These are phyloP conservation scores for Colostygia pectinataria DNA, from an alignment of 2,888 invertebrate species.

Conservation along the genomic window DNA sequence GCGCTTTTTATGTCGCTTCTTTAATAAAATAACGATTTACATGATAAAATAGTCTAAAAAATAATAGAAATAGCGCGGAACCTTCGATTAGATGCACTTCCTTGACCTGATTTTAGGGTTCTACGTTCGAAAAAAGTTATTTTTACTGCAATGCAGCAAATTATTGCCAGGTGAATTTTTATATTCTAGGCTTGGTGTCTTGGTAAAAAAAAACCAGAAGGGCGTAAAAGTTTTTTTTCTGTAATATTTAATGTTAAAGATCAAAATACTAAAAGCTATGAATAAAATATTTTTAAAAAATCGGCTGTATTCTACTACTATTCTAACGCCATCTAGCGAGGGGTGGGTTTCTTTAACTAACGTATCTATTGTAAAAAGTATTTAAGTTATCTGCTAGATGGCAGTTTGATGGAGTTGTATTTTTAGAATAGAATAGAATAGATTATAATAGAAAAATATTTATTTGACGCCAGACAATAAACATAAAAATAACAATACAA, in stretches of 20 bases:
- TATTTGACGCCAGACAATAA: too few species aligned
- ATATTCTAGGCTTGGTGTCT: not conserved
- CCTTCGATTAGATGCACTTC: constrained; percentile 66
- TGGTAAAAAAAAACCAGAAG: not conserved
- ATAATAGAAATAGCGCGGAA: constrained; percentile 60
- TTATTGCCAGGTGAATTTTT: constrained; percentile 23
- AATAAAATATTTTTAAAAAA: too few species aligned
- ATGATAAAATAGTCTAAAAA: constrained; percentile 60
- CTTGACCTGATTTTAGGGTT: constrained; percentile 61
- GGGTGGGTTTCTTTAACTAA: not conserved
- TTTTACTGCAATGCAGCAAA: constrained; percentile 26
- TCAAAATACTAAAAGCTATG: not conserved
- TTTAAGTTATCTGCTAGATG: not conserved
- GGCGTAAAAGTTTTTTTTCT: not conserved
- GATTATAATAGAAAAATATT: too few species aligned
- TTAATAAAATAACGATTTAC: constrained; percentile 44
- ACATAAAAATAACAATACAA: too few species aligned
- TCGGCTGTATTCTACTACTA: too few species aligned
- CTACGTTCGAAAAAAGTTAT: constrained; percentile 15
- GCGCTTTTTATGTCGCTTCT: constrained; percentile 44
- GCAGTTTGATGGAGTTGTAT: not conserved
- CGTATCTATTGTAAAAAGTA: not conserved
- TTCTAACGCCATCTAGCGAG: constrained; percentile 11
- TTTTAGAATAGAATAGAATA: too few species aligned
- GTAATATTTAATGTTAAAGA: too few species aligned